Conservation (phyloP, 2,888 invertebrate genomes). For the Macrophya alboannulata region DNA sequence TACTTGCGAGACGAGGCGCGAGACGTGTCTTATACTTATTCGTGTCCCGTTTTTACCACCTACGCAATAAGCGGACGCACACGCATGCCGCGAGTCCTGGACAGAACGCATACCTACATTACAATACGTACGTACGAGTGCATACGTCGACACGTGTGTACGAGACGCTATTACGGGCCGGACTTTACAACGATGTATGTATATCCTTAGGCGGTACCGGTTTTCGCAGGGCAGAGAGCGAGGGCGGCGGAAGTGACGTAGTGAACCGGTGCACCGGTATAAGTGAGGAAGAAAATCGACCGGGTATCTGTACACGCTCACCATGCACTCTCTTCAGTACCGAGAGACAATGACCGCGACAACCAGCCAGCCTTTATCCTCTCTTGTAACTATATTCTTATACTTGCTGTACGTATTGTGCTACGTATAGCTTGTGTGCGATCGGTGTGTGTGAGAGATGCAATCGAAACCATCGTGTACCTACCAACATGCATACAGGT, state of each 20-base stretch:
- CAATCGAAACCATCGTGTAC: not conserved
- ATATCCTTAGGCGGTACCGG: slow-evolving; percentile 60
- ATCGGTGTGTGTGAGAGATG: not conserved
- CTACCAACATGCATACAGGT: not conserved
- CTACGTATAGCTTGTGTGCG: not conserved
- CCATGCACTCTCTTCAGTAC: slow-evolving; percentile 52
- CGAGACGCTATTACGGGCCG: slow-evolving; percentile 49
- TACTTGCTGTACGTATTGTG: not conserved
- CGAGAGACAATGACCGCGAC: slow-evolving; percentile 59
- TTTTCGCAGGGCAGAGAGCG: slow-evolving; percentile 63
- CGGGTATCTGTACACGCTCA: slow-evolving; percentile 11
- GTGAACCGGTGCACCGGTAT: slow-evolving; percentile 61
- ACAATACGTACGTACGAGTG: not conserved
- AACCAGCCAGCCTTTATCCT: not conserved
- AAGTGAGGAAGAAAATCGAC: not conserved
- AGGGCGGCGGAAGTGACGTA: slow-evolving; percentile 72
- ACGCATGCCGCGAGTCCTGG: not conserved
- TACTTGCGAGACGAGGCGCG: not conserved
- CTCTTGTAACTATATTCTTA: not conserved
- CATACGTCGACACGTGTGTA: not conserved
- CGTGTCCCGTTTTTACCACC: slow-evolving; percentile 36
- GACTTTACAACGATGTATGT: slow-evolving; percentile 43
- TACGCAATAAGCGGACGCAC: slow-evolving; percentile 12
- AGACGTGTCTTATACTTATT: not conserved
- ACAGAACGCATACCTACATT: not conserved